phyloP scores from a whole-genome alignment of 2,888 invertebrate genomes.

The Epicampocera succincta region DNA sequence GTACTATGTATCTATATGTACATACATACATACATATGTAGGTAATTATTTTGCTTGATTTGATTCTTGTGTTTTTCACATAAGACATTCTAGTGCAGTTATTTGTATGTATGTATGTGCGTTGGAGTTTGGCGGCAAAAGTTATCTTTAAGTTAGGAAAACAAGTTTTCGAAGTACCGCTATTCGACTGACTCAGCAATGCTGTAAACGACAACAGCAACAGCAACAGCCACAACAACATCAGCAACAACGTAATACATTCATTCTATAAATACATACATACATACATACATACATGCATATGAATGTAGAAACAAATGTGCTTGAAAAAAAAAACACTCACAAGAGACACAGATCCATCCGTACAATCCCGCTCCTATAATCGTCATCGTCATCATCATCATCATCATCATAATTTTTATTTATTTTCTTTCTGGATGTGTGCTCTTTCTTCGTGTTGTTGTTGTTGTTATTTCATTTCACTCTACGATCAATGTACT shows the following conservation, averaged over 20 bases:
- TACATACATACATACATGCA: conserved; percentile 40
- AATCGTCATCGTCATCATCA: conserved; percentile 47
- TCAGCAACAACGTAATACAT: conserved; percentile 50
- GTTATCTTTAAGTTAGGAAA: conserved; percentile 73
- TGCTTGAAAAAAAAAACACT: conserved; percentile 43
- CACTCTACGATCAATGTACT: conserved; percentile 67
- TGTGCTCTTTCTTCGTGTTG: conserved; percentile 5
- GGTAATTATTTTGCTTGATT: not conserved
- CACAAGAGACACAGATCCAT: conserved; percentile 64
- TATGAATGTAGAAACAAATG: no score
- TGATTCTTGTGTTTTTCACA: conserved; percentile 15
- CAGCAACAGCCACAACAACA: conserved; percentile 58
- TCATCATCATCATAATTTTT: conserved; percentile 55
- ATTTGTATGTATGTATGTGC: conserved; percentile 64
- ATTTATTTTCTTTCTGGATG: conserved; percentile 55
- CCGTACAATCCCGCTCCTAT: conserved; percentile 50
- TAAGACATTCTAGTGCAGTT: conserved; percentile 23
- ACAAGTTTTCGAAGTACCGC: conserved; percentile 73
- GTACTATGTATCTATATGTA: no score
- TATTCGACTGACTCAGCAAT: conserved; percentile 71
- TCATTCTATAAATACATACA: conserved; percentile 50
- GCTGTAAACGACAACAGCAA: conserved; percentile 59
- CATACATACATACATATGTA: not conserved
- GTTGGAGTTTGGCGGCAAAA: conserved; percentile 70
- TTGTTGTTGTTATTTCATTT: conserved; percentile 49